Conservation (phyloP, 92 coral and sea anemone species). For the Anthopleura xanthogrammica region DNA sequence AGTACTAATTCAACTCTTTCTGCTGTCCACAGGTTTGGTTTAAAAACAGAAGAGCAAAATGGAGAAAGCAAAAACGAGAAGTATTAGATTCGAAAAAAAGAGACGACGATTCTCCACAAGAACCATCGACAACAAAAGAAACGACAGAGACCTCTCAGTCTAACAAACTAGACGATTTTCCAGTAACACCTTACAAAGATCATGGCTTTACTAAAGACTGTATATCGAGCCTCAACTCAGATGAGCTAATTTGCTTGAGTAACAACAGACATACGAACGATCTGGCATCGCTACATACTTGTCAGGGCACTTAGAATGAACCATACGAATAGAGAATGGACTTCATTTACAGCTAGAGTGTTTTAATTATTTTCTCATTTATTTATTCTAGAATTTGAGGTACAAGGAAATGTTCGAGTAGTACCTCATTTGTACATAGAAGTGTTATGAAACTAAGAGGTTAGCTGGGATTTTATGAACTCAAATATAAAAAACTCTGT, state of each 20-base stretch:
- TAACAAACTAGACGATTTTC: conserved; percentile 15
- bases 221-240: conserved; percentile 27
- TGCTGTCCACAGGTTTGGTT: conserved; percentile 81
- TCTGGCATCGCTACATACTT: background rate
- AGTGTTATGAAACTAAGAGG: background rate
- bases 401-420: background rate
- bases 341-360: conserved; percentile 8
- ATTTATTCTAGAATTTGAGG: conserved; percentile 35
- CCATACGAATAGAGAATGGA: background rate
- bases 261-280: conserved; percentile 16
- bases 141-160: background rate
- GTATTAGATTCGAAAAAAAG: conserved; percentile 59
- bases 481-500: background rate
- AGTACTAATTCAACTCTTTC: background rate
- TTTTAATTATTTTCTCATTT: conserved; percentile 24
- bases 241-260: conserved; percentile 24
- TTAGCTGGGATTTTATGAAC: background rate
- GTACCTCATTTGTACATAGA: conserved; percentile 6
- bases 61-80: conserved; percentile 96
- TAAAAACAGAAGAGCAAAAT: conserved; percentile 96
- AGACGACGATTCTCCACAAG: conserved; percentile 39
- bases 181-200: conserved; percentile 39
- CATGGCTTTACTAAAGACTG: conserved; percentile 40
- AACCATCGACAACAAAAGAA: conserved; percentile 16
- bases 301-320: conserved; percentile 15